Base-by-base conservation (phyloP, 30 jellyfish, hydroid and myxozoan species). In the Aurelia coerulea region DNA sequence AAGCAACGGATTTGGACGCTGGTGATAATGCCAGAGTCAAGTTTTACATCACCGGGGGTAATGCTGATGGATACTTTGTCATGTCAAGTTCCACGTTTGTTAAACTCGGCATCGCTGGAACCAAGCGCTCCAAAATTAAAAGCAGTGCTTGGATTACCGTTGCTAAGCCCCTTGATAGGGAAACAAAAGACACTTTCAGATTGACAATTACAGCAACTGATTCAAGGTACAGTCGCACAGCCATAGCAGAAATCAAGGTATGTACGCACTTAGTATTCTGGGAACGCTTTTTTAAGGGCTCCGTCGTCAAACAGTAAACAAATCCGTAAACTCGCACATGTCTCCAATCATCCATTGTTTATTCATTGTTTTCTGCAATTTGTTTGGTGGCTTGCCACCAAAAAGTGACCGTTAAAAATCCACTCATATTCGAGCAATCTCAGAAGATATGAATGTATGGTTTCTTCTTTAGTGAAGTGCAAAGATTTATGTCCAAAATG, bases 11-110 rank as follows among this genome's bases (percentile, higher is more conserved):
- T 60, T 35, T 65, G 50, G 99, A 95, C 81, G 97, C 99, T 5
- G 99, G 99, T 34, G 99, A 95, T 72, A 90, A 95, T 65, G 93
- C 99, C 0, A 85, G 70, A 42, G 90, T 95, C 13, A 78, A 87
- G 66, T 95, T 90, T 66, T 95, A 78, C 88, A 90, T 95, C 65
- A 74, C 95, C 15, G 83, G 88, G 2, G 99, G 99, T 39, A 95
- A 95, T 68, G 97, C 85, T 29, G 81, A 89, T 34, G 99, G 99
- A 2, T 91, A 95, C 70, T 95, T 95, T 81, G 83, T 86, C 73
- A 95, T 97, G 60, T 78, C 95, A 53, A 81, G 90, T 14, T 67
- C 93, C 63, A 78, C 90, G 63, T 95, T 97, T 34, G 85, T 73
- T n/a, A 90, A 90, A 17, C 97, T 90, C 2, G 56, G 8, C 1